Base-by-base conservation (phyloP, 2,113 vertebrate genomes). In the Crotalus tigris region DNA sequence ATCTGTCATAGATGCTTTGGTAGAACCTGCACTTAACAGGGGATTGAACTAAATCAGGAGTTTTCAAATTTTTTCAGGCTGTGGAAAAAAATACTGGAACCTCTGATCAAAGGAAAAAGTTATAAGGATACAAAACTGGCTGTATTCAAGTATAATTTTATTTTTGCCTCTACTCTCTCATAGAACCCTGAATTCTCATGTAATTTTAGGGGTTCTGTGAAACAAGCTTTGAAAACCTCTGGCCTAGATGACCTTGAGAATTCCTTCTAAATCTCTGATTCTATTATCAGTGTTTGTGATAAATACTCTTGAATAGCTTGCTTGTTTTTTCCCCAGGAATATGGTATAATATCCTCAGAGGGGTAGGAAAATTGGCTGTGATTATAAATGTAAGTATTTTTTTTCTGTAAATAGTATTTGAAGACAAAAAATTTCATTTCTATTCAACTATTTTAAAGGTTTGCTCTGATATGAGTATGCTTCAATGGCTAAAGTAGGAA, bases 261-360 rank as follows among this genome's bases (percentile, higher is more conserved):
- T 81, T 33, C 33, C 13, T 81, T 81, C 69, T 17, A 81, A 8
- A 39, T 81, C 75, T 44, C 33, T 21, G 75, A 44, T 44, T 81
- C 33, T 81, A 21, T 44, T 1, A 85, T 81, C 53, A 49, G 13
- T 33, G 33, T 9, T 91, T 88, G 46, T 46, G 91, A 69, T 57
- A 88, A 51, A 53, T 58, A 90, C 64, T 24, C 59, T 61, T 95
- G 91, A 93, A 92, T 19, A 64, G 59, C 4, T 6, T 91, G 29
- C 92, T 93, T 96, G 19, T 91, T 33, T 94, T 55, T 81, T 96
- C 55, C 87, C 96, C 55, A 99, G 99, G 99, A 55, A 99, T 99
- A 97, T 99, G 99, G 99, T 99, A 99, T 96, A 99, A 99, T 93
- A 99, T 99, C 87, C 97, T 99, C 94, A 97, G 99, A 96, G 99